Evolutionary conservation across 2,888 invertebrate species (phyloP).

Genomic region (Eumacrocentrus americanus): DNA sequence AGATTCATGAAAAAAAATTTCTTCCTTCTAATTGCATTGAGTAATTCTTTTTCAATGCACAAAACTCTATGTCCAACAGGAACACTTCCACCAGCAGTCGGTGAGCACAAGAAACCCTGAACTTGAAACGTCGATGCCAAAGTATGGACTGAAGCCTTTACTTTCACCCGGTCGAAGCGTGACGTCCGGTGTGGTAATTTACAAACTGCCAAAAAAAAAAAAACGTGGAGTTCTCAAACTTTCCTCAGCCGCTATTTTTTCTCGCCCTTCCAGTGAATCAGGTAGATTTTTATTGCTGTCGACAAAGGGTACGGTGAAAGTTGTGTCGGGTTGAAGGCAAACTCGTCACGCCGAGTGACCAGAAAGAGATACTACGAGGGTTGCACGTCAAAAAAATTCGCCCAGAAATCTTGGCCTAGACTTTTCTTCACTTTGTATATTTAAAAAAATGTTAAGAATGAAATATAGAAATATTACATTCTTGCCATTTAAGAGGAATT

Average conservation of each 20-base stretch:
- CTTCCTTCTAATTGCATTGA: neutral
- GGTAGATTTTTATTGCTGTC: slow-evolving; percentile 24
- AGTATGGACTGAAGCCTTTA: slow-evolving; percentile 9
- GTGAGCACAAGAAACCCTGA: too few relatives aligned
- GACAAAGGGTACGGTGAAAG: slow-evolving; percentile 48
- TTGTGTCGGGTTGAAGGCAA: slow-evolving; percentile 29
- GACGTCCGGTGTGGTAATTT: slow-evolving; percentile 6
- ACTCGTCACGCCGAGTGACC: slow-evolving; percentile 34
- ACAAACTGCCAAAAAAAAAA: slow-evolving; percentile 8
- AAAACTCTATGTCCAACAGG: neutral
- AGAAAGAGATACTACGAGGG: slow-evolving; percentile 27
- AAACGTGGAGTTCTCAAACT: neutral
- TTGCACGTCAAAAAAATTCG: slow-evolving; percentile 29
- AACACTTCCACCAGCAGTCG: too few relatives aligned
- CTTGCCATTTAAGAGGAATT: slow-evolving; percentile 18
- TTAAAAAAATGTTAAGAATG: too few relatives aligned
- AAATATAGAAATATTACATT: slow-evolving; percentile 3
- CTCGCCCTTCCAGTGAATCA: slow-evolving; percentile 11
- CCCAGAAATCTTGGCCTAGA: too few relatives aligned
- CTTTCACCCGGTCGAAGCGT: slow-evolving; percentile 9
- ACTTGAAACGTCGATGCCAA: slow-evolving; percentile 26
- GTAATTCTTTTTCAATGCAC: neutral
- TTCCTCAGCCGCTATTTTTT: neutral
- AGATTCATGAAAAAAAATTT: neutral
- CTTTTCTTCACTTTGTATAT: too few relatives aligned